A percentile compares a stretch with the other conserved stretches of the same genome.
These are phyloP conservation scores for Troglohyphantes excavatus DNA, from an alignment of 2,888 invertebrate species.

Conservation along the genomic window DNA sequence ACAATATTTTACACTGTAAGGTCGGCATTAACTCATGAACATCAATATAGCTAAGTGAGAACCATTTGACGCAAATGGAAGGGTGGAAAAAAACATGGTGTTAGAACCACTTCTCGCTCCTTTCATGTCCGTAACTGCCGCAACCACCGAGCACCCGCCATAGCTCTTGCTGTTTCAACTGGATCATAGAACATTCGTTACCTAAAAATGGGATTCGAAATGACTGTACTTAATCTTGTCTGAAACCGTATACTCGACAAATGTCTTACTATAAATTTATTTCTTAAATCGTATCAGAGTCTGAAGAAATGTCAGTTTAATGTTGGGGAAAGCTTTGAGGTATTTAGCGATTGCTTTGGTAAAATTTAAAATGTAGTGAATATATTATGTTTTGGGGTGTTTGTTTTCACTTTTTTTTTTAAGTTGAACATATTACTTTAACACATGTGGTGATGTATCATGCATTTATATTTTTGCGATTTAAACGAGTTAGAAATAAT, in stretches of 20 bases:
- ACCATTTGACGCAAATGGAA: slow-evolving; percentile 54
- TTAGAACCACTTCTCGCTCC: neutral
- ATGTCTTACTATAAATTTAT: slow-evolving; percentile 56
- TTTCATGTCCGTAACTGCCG: slow-evolving; percentile 32
- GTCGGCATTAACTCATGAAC: slow-evolving; percentile 23
- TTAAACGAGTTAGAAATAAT: too few species aligned
- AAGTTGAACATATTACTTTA: too few species aligned
- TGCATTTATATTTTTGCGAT: too few species aligned
- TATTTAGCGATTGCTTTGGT: too few species aligned
- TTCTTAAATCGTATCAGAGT: slow-evolving; percentile 9
- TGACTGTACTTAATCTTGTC: slow-evolving; percentile 64
- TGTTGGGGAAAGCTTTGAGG: neutral
- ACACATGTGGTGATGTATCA: too few species aligned
- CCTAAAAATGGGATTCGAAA: slow-evolving; percentile 59
- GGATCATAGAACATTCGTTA: slow-evolving; percentile 47
- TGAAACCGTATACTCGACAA: slow-evolving; percentile 56
- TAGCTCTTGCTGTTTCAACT: slow-evolving; percentile 47
- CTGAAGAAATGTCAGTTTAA: slow-evolving; percentile 18
- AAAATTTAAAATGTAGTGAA: too few species aligned
- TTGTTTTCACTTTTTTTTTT: too few species aligned
- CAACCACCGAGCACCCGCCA: slow-evolving; percentile 3
- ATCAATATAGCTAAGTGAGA: slow-evolving; percentile 46
- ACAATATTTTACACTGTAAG: slow-evolving; percentile 39
- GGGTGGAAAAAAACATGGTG: slow-evolving; percentile 43
- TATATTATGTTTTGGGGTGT: too few species aligned